Percentiles rank a stretch among this genome's conserved stretches.
phyloP scores from a whole-genome alignment of 2,888 invertebrate genomes.

The Drosophila percnosoma region DNA sequence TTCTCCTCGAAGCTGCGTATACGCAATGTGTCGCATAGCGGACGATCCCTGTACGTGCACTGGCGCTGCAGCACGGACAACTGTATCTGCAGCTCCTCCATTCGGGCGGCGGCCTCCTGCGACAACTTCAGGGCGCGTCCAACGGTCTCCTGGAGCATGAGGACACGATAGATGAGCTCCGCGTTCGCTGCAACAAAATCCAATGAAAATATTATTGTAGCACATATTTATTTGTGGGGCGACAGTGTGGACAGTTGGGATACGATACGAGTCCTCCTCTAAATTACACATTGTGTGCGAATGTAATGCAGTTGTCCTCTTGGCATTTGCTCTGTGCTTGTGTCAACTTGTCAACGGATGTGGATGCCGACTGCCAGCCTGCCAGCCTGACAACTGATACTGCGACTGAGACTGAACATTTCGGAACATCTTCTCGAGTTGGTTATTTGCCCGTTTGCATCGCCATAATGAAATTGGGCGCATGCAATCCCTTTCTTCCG shows the following conservation, averaged over 20 bases:
- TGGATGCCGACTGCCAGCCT: constrained; percentile 26
- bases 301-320: constrained; percentile 64
- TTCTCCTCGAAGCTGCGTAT: constrained; percentile 88
- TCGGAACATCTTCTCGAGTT: constrained; percentile 17
- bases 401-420: constrained; percentile 3
- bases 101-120: constrained; percentile 84
- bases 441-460: constrained; percentile 38
- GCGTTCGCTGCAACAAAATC: constrained; percentile 80
- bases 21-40: constrained; percentile 91
- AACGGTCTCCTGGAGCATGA: constrained; percentile 84
- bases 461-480: constrained; percentile 63
- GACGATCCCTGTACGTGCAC: constrained; percentile 89
- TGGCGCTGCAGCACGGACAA: constrained; percentile 86
- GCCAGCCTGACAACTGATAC: constrained; percentile 1
- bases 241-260: neutral
- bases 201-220: constrained; percentile 67
- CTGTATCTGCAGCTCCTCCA: constrained; percentile 85
- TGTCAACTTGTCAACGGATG: constrained; percentile 54
- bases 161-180: constrained; percentile 84
- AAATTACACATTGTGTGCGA: constrained; percentile 74
- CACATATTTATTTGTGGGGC: constrained; percentile 53
- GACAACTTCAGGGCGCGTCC: constrained; percentile 84
- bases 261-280: constrained; percentile 33
- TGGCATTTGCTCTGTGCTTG: constrained; percentile 37
- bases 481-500: constrained; percentile 56